phyloP scores from a whole-genome alignment of 1,140 invertebrate genomes.

The Anastatus disparis region DNA sequence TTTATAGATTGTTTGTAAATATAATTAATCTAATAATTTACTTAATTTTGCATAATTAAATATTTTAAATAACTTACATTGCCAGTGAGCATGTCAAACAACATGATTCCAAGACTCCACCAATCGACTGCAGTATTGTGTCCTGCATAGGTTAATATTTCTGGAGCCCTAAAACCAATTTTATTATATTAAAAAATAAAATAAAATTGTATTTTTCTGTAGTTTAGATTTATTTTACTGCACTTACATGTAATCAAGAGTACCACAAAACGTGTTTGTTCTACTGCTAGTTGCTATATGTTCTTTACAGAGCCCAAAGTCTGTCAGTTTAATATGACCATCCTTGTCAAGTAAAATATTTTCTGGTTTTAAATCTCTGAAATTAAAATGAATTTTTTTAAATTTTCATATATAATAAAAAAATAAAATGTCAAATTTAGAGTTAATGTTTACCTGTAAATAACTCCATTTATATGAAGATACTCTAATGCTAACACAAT shows the following conservation, averaged over 20 bases:
- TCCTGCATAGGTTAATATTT: constrained; percentile 93
- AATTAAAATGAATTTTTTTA: not conserved
- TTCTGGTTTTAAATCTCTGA: constrained; percentile 8
- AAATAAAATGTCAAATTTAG: too few species aligned
- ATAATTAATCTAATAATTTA: too few species aligned
- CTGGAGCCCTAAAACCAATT: constrained; percentile 83
- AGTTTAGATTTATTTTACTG: not conserved
- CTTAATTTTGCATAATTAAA: too few species aligned
- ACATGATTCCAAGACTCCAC: constrained; percentile 98
- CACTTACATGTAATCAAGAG: not conserved
- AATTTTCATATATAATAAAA: constrained; percentile 35
- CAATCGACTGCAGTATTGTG: constrained; percentile 99
- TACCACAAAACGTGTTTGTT: not conserved
- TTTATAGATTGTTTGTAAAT: too few species aligned
- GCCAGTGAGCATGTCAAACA: constrained; percentile 99
- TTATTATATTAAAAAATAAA: not conserved
- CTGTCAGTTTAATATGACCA: not conserved
- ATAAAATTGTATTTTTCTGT: not conserved
- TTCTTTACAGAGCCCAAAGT: not conserved
- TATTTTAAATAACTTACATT: constrained; percentile 66
- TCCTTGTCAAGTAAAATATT: not conserved
- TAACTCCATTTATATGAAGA: constrained; percentile 94
- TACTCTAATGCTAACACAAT: constrained; percentile 97
- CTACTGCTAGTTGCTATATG: not conserved
- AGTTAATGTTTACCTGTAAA: constrained; percentile 77